Percentiles rank a stretch among this genome's conserved stretches.
phyloP scores from a whole-genome alignment of 1,140 invertebrate genomes.

The Chrysopa pallens region DNA sequence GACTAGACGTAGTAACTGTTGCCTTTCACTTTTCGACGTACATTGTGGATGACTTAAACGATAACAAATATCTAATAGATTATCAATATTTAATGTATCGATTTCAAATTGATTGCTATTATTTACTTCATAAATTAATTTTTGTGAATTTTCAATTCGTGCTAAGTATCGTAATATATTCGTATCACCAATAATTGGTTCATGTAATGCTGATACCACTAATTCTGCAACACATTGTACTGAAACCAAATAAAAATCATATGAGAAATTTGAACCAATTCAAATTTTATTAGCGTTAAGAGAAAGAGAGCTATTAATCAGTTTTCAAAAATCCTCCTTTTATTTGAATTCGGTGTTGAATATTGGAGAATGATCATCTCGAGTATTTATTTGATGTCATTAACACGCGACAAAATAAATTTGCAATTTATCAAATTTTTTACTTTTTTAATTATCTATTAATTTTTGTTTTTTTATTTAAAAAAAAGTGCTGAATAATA shows the following conservation, averaged over 20 bases:
- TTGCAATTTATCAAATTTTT: no score
- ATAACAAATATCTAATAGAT: constrained; percentile 35
- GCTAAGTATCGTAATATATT: constrained; percentile 32
- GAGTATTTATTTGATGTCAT: no score
- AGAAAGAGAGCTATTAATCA: no score
- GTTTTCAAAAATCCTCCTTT: no score
- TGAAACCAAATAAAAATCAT: constrained; percentile 23
- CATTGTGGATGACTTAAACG: constrained; percentile 24
- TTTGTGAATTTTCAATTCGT: constrained; percentile 17
- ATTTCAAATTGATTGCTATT: constrained; percentile 18
- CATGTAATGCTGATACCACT: constrained; percentile 22
- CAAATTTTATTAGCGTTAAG: no score
- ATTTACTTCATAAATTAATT: constrained; percentile 22
- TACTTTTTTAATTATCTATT: no score
- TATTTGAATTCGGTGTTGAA: no score
- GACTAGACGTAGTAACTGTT: constrained; percentile 24
- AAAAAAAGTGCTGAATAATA: no score
- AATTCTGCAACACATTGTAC: constrained; percentile 29
- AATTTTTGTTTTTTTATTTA: no score
- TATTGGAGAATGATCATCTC: no score
- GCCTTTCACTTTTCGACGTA: constrained; percentile 24
- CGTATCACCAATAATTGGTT: constrained; percentile 27
- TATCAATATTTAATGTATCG: constrained; percentile 22
- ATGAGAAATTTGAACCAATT: no score
- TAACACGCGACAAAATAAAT: no score